These are phyloP conservation scores for Epizoanthus rinbou DNA, from an alignment of 92 coral and sea anemone species.

Conservation along the genomic window DNA sequence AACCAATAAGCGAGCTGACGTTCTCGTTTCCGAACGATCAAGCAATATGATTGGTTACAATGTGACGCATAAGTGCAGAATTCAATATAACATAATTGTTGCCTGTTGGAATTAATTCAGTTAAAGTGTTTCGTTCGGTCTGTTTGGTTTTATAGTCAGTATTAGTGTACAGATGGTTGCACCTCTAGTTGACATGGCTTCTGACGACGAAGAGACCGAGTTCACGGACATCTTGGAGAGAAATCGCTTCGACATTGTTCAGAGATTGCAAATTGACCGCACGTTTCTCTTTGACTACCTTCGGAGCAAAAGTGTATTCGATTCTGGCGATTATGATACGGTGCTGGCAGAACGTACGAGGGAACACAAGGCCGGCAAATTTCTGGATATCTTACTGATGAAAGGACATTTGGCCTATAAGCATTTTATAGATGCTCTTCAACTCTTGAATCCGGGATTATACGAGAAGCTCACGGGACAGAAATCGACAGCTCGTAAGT, in stretches of 20 bases:
- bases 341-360: slow-evolving; percentile 70
- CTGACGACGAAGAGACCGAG: slow-evolving; percentile 46
- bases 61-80: no score
- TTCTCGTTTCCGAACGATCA: no score
- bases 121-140: background rate
- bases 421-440: slow-evolving; percentile 67
- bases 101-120: no score
- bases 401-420: slow-evolving; percentile 66
- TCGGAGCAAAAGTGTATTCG: slow-evolving; percentile 69
- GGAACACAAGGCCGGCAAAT: slow-evolving; percentile 65
- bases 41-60: no score
- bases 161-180: background rate
- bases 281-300: slow-evolving; percentile 73
- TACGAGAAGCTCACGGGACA: slow-evolving; percentile 73
- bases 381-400: slow-evolving; percentile 63
- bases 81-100: no score
- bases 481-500: slow-evolving; percentile 47
- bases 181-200: background rate
- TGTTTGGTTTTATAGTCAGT: background rate
- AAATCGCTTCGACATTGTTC: slow-evolving; percentile 71
- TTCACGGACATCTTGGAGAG: slow-evolving; percentile 49
- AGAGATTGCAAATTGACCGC: slow-evolving; percentile 65
- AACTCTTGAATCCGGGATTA: slow-evolving; percentile 66
- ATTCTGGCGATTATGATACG: slow-evolving; percentile 65
- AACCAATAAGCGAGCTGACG: no score